Conservation (phyloP, 2,797 vertebrate species). For the Lophotriccus pileatus region DNA sequence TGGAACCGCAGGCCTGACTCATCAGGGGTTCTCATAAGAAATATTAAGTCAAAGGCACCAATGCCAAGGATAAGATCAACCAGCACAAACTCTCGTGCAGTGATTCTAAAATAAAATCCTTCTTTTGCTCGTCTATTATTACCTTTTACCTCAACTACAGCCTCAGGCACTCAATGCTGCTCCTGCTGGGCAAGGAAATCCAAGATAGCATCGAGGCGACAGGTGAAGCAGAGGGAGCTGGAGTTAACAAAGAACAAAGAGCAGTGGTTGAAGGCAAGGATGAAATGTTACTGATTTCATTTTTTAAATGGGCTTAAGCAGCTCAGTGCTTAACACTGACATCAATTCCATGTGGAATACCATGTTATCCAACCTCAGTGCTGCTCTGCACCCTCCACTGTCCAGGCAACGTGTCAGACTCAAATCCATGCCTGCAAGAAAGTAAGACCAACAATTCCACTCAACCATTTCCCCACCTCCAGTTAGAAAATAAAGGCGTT, state of each 20-base stretch:
- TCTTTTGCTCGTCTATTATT: background rate
- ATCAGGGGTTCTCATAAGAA: background rate
- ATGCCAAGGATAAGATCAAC: background rate
- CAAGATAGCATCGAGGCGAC: background rate
- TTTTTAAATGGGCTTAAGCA: background rate
- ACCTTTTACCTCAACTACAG: constrained; percentile 7
- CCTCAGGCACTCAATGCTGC: background rate
- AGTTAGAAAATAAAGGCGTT: background rate
- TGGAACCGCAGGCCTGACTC: background rate
- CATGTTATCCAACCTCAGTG: rapidly evolving
- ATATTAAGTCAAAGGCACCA: background rate
- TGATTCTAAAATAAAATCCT: background rate
- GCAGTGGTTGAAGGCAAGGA: background rate
- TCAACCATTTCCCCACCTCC: background rate
- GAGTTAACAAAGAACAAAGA: background rate
- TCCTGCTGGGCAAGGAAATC: background rate
- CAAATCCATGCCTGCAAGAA: background rate
- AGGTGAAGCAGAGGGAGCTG: background rate
- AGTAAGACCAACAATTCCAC: background rate
- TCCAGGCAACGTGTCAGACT: background rate
- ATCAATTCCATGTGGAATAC: background rate
- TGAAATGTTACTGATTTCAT: background rate
- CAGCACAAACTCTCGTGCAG: background rate
- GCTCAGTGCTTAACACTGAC: background rate
- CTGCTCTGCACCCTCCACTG: background rate